Base-by-base conservation (phyloP, 2,113 vertebrate genomes). In the Todiramphus saurophagus region DNA sequence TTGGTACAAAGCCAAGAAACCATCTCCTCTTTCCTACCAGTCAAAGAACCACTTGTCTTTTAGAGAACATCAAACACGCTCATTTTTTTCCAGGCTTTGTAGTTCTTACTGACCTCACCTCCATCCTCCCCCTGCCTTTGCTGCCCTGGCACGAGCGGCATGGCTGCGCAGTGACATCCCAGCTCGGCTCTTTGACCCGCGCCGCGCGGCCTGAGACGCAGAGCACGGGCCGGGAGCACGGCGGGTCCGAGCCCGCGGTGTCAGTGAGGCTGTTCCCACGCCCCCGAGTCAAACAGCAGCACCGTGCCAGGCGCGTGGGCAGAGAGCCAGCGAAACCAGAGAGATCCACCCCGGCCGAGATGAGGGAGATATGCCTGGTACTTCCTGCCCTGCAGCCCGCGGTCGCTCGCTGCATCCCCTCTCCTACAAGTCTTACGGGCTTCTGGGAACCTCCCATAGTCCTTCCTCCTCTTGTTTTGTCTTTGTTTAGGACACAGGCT, bases 101-200 rank as follows among this genome's bases (percentile, higher is more conserved):
- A 67, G n/a, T 37, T 55, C 8, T n/a, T 73, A 72, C 35, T 76
- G n/a, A 41, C 37, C 31, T 85, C 66, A 27, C 37, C 78, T 46
- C n/a, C 11, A 0, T 39, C 51, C 63, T n/a, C 66, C 60, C 53
- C 83, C 68, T 88, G 83, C 66, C 60, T 84, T 64, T 70, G 53
- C 39, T 85, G 59, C 30, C 66, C 78, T 66, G 0, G 0, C 35
- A 1, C 1, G 0, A 70, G 93, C 60, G 5, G 53, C 7, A 1
- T 2, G 85, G 58, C 27, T 35, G 73, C 15, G 0, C 0, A 0
- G 37, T n/a, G 69, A 19, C 2, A 5, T 20, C 46, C 35, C 0
- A 0, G 50, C 68, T 62, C 44, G 0, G 3, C 58, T 90, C 73
- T 24, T 20, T 56, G 90, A 64, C 48, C 89, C 1, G 1, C 4